A percentile compares a stretch with the other conserved stretches of the same genome.
phyloP scores from a whole-genome alignment of 1,140 invertebrate genomes.

The Campoletis sonorensis region DNA sequence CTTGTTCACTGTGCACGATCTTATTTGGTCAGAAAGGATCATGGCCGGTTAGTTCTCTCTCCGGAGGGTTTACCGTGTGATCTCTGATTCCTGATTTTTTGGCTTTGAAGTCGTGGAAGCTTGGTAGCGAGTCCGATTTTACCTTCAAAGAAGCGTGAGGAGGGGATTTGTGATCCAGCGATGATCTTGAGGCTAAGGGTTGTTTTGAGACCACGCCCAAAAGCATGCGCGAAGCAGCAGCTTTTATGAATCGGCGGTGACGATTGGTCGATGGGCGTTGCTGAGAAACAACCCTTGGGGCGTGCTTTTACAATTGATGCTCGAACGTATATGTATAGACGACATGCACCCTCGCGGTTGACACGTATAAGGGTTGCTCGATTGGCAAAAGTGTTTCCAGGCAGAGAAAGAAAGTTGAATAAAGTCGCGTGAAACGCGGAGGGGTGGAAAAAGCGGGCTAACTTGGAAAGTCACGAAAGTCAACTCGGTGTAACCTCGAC shows the following conservation, averaged over 20 bases:
- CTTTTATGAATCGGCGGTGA: background rate
- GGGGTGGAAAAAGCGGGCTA: background rate
- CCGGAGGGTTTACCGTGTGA: slow-evolving; percentile 49
- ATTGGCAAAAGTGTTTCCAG: slow-evolving; percentile 45
- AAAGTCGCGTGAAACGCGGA: slow-evolving; percentile 22
- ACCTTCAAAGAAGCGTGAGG: background rate
- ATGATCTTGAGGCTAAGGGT: slow-evolving; percentile 56
- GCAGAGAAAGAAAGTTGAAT: slow-evolving; percentile 13
- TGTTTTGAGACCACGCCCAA: slow-evolving; percentile 50
- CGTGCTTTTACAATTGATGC: slow-evolving; percentile 53
- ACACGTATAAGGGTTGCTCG: slow-evolving; percentile 44
- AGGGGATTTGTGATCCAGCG: slow-evolving; percentile 42
- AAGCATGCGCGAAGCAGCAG: slow-evolving; percentile 16
- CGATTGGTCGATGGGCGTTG: slow-evolving; percentile 68
- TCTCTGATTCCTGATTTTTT: slow-evolving; percentile 62
- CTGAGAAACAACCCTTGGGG: slow-evolving; percentile 32
- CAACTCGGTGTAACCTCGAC: slow-evolving; percentile 51
- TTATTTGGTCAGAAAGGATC: slow-evolving; percentile 44
- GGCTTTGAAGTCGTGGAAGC: slow-evolving; percentile 45
- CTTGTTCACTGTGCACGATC: slow-evolving; percentile 34
- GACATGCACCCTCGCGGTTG: slow-evolving; percentile 48
- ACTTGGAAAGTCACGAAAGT: slow-evolving; percentile 58
- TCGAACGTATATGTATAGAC: slow-evolving; percentile 22
- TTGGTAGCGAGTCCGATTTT: slow-evolving; percentile 43
- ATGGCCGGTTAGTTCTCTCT: slow-evolving; percentile 32